Conservation (phyloP, 1,140 invertebrate genomes). For the Streblospio benedicti region DNA sequence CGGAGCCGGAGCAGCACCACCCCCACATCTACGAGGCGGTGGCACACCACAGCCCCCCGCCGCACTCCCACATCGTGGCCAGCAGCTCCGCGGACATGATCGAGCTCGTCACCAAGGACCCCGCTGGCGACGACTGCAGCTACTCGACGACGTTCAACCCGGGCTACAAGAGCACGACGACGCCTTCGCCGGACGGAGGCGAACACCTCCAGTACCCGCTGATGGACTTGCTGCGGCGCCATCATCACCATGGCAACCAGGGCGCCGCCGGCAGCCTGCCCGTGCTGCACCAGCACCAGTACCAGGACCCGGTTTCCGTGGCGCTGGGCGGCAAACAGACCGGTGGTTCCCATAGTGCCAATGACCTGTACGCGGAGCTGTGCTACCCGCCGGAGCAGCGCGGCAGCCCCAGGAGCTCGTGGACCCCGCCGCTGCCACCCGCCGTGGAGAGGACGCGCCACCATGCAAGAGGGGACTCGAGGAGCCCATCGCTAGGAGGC, state of each 20-base stretch:
- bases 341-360: too few species aligned
- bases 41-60: background rate
- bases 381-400: too few species aligned
- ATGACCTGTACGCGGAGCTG: too few species aligned
- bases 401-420: too few species aligned
- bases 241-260: background rate
- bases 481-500: too few species aligned
- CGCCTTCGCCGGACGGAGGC: too few species aligned
- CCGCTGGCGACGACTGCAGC: background rate
- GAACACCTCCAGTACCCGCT: background rate
- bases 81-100: background rate
- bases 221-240: background rate
- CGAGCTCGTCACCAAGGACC: background rate
- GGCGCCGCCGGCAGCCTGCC: background rate
- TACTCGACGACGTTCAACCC: conserved; percentile 12
- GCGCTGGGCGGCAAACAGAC: too few species aligned
- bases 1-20: too few species aligned
- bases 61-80: background rate
- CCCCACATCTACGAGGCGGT: background rate
- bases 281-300: background rate
- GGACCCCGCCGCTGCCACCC: too few species aligned
- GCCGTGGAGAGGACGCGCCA: too few species aligned
- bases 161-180: conserved; percentile 10
- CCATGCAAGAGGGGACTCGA: too few species aligned
- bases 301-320: too few species aligned